phyloP scores from a whole-genome alignment of 2,797 vertebrate species.

The Pyrocephalus nanus region DNA sequence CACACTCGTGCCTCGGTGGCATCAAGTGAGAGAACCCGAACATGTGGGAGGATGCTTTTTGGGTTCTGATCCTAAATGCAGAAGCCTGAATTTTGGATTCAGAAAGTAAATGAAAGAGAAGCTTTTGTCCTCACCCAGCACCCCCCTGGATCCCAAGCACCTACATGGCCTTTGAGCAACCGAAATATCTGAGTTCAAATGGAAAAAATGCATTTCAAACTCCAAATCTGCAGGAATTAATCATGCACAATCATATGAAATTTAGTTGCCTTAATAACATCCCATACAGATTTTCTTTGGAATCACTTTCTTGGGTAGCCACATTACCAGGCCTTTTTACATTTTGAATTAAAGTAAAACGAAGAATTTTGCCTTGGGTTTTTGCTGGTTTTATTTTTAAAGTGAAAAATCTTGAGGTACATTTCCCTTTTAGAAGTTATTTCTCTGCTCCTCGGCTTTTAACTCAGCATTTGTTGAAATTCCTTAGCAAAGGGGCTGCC shows the following conservation, averaged over 20 bases:
- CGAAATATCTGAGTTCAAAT: background rate
- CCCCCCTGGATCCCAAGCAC: background rate
- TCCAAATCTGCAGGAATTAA: background rate
- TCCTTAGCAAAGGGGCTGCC: slow-evolving; percentile 25
- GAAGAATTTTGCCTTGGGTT: background rate
- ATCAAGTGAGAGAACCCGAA: background rate
- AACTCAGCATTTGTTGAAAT: slow-evolving; percentile 21
- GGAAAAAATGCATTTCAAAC: background rate
- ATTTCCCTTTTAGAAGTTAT: background rate
- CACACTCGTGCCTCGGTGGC: background rate
- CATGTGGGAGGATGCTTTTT: background rate
- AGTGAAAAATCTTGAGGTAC: background rate
- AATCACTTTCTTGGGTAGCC: background rate
- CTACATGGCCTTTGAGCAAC: background rate
- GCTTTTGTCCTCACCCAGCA: background rate
- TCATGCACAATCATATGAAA: background rate
- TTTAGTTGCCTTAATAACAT: background rate
- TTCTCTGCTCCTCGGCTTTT: background rate
- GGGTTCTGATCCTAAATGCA: background rate
- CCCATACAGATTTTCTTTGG: background rate
- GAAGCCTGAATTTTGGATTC: background rate
- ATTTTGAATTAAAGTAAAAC: background rate
- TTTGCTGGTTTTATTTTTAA: background rate
- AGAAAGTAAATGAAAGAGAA: background rate
- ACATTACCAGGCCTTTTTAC: background rate